Base-by-base conservation (phyloP, 2,113 vertebrate genomes). In the Pampusana beccarii region DNA sequence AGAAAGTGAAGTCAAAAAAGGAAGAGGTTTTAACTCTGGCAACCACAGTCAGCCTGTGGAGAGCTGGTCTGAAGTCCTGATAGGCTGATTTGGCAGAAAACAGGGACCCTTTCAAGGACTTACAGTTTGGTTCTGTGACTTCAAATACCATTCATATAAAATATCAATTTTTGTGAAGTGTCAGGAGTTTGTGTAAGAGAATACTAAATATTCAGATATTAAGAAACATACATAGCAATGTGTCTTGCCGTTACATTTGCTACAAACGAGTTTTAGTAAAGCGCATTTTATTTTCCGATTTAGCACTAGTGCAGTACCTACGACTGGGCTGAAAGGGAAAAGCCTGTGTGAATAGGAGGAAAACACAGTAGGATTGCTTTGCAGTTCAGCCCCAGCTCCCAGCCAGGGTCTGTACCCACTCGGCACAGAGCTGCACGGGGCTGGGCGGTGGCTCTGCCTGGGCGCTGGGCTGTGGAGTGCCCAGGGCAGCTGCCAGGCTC, bases 351-450 rank as follows among this genome's bases (percentile, higher is more conserved):
- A 67, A 31, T 36, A 19, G 3, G 31, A 80, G 48, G 17, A 14
- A 25, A 75, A 1, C 0, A 51, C 24, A 26, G 50, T 25, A 51
- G 24, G 50, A 26, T 51, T 51, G 50, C 51, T 80, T 21, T 42
- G 3, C 60, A 44, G n/a, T 31, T 77, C 36, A 38, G 28, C 29
- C 50, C 16, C 5, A 34, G 26, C 23, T 90, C 42, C 28, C 23
- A 12, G 19, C 16, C 33, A 29, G 36, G 40, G 48, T 83, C 80
- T 28, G 42, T 62, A 20, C n/a, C 16, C 38, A 2, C 36, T 57
- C 48, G 17, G 36, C 2, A 0, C 6, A 6, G 58, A 65, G 67
- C 34, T 0, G 0, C 21, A 11, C 1, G 28, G 42, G 14, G 21
- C 56, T 28, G 23, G 18, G 33, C 62, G 44, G 9, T 36, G n/a